Base-by-base conservation (phyloP, 2,888 invertebrate species). In the Morpho helenor region DNA sequence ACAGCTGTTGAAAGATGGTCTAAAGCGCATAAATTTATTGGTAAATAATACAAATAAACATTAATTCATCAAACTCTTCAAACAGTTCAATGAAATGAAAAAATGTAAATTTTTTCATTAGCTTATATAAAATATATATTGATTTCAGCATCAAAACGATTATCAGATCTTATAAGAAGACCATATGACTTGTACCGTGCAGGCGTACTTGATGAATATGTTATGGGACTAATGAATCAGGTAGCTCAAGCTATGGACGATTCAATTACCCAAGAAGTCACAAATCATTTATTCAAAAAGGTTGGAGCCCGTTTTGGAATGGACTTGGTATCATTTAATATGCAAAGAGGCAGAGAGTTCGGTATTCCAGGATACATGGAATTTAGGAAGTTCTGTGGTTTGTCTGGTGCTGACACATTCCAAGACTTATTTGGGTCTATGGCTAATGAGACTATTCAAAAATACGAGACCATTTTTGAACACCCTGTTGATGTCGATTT, bases 181-280 rank as follows among this genome's bases (percentile, higher is more conserved):
- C 98, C 98, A 0, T 97, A 95, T 78, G 97, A 97, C 82, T 88
- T 98, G 66, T 98, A 97, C 84, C 92, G 97, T 74, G 96, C 97
- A 16, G 97, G 97, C 57, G 96, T 97, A 4, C 87, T 97, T 41
- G 97, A 98, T 77, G 97, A 97, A 84, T 98, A 97, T 77, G 93
- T 97, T 43, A 96, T 97, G 96, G 97, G 97, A 44, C 87, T 97
- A 65, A 95, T 97, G 94, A 97, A 97, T 82, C 97, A 98, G 91
- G 97, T 97, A 23, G 97, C 97, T 2, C 97, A 97, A 82, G 97
- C 97, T 75, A 97, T 97, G 96, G 98, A 98, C 79, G 97, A 97
- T 79, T 97, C 97, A 0, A 96, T 98, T 66, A 97, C 97, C 0
- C 94, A 94, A 72, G 93, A 97, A 92, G 97, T 97, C 1, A 97